Base-by-base conservation (phyloP, 2,797 vertebrate species). In the Anisognathus igniventris region DNA sequence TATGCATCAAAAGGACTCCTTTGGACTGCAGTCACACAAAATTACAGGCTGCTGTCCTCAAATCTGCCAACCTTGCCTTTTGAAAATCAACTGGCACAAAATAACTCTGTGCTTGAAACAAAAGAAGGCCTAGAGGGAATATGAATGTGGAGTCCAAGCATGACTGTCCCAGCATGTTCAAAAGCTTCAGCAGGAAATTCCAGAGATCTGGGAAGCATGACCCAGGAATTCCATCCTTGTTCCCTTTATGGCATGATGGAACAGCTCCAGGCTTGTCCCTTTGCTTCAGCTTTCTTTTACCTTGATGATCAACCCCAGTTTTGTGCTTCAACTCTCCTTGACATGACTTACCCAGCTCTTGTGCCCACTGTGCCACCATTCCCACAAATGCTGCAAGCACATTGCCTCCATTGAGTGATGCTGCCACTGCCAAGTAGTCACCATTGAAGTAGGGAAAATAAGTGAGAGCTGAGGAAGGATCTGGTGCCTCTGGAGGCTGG, bases 371-470 rank as follows among this genome's bases (percentile, higher is more conserved):
- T 14, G 95, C 89, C 88, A 99, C 95, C 98, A 98, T 99, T 80
- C 97, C 97, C 94, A 99, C 99, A 78, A 99, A 99, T 0, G 97
- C 92, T 47, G 99, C 98, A 83, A 99, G 88, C 40, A 98, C 98
- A 0, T 99, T 99, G 57, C 99, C 99, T n/a, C 99, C 99, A 0
- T 99, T 99, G 21, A 99, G 98, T 0, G 99, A 99, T 0, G 99
- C 99, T 8, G 99, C 99, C 91, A 99, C 99, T 0, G 98, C 99
- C 96, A 99, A 93, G 90, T 99, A 99, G 14, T 94, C 98, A 53
- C 97, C 97, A 37, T 95, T 94, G n/a, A 99, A 99, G 95, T 99
- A 99, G 0, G 99, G 99, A 92, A 99, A 99, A 92, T 99, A 99
- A 78, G 98, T 95, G 14, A 99, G 67, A 5, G 99, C 92, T 25